These are phyloP conservation scores for Eurypyga helias DNA, from an alignment of 2,113 vertebrate genomes.

Conservation along the genomic window DNA sequence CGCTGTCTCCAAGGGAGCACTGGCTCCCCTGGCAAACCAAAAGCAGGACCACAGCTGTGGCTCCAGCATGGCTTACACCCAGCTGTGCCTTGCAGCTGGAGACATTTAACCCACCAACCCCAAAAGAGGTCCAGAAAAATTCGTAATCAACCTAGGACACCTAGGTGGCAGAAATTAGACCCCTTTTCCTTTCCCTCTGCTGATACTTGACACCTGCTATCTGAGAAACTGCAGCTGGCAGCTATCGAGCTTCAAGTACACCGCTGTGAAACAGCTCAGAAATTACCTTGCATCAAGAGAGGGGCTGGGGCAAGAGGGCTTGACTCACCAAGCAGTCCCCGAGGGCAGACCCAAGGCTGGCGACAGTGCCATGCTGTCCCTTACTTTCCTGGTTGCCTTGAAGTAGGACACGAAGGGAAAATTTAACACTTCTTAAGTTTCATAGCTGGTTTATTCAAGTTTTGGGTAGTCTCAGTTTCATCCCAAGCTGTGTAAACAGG, in stretches of 20 bases:
- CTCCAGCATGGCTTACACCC: neutral
- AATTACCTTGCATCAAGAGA: neutral
- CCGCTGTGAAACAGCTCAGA: neutral
- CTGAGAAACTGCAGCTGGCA: conserved; percentile 36
- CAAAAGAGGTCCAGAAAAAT: neutral
- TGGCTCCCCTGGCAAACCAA: neutral
- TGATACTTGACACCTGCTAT: conserved; percentile 24
- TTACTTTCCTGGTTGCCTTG: neutral
- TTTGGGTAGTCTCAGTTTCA: neutral
- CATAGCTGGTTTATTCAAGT: neutral
- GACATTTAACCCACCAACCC: neutral
- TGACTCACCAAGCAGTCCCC: neutral
- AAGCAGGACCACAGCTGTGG: neutral
- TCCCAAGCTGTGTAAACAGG: neutral
- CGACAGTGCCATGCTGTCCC: fast-evolving
- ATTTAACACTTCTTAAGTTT: neutral
- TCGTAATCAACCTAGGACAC: neutral
- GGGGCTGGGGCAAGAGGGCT: neutral
- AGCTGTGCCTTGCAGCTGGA: conserved; percentile 8
- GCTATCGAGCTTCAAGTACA: neutral
- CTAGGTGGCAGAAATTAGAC: neutral
- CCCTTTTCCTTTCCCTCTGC: neutral
- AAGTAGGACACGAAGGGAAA: neutral
- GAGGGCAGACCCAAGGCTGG: neutral
- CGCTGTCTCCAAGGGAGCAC: neutral